Conservation (phyloP, 2,113 vertebrate species). For the Ceratotherium simum region DNA sequence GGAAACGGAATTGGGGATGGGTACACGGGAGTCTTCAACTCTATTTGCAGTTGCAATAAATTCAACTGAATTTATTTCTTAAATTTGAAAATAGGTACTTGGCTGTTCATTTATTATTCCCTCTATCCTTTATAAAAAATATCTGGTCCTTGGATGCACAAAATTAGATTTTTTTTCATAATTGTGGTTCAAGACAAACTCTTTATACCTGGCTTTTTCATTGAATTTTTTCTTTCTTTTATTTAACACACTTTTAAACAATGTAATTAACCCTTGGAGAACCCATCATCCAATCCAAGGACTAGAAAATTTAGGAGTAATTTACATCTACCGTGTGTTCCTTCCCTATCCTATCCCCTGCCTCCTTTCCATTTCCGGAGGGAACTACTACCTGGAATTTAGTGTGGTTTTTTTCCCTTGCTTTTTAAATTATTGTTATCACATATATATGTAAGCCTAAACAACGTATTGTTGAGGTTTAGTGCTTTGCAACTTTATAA, state of each 20-base stretch:
- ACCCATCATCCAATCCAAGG: not conserved
- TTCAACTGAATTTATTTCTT: not conserved
- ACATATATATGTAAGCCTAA: not conserved
- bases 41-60: not conserved
- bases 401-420: not conserved
- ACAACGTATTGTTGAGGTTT: not conserved
- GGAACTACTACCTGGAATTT: not conserved
- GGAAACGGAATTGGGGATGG: not conserved
- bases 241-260: not conserved
- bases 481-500: not conserved
- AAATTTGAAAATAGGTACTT: not conserved
- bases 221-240: not conserved
- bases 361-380: not conserved
- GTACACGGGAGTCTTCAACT: not conserved
- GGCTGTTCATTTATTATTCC: not conserved
- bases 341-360: not conserved
- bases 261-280: not conserved
- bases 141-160: not conserved
- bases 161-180: not conserved
- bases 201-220: not conserved
- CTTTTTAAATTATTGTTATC: not conserved
- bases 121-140: not conserved
- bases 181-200: not conserved
- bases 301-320: conserved; percentile 20
- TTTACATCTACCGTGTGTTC: not conserved